Evolutionary conservation across 2,888 invertebrate genomes (phyloP), one percentile per base, ranked within the genome.

Genomic region (Podotricha telesiphe): DNA sequence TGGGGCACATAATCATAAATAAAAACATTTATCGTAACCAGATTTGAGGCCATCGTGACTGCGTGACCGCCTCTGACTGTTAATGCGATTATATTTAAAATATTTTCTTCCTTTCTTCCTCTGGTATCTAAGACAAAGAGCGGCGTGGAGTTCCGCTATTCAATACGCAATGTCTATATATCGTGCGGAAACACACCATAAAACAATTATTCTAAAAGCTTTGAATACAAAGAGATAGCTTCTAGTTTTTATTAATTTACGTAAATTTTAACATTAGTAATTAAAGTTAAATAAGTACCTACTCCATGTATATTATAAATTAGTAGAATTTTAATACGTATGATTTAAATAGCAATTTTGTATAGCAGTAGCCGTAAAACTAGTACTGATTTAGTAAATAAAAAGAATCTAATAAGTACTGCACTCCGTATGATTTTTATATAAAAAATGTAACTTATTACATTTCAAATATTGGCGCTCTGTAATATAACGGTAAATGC

Each of bases 401-500:
- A n/a, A 53, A 34, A 55, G 17, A 55, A 55, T 2, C 7, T 8
- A 8, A 22, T 22, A 28, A 42, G 28, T 6, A 4, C 13, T 42
- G 4, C 13, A n/a, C 8, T 53, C 15, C 20, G 13, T n/a, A 15
- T 51, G 2, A 2, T 15, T 22, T n/a, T n/a, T 53, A 22, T n/a
- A n/a, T n/a, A 53, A 34, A 17, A 53, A 10, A 1, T 55, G 11
- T 34, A 11, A 55, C 34, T 59, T 51, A 68, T 15, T 47, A 53
- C 2, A 19, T 28, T 53, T 73, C 82, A 77, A 84, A 88, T 86
- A 80, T 81, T 73, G 85, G 88, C 90, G 88, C 84, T 81, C 68
- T 70, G 56, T 75, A 77, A 81, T 74, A 78, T 88, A 90, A 89
- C 91, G 86, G 91, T 88, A 85, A 80, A 78, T 77, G 78, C 79